phyloP scores from a whole-genome alignment of 2,888 invertebrate species.

The Raillietiella orientalis region DNA sequence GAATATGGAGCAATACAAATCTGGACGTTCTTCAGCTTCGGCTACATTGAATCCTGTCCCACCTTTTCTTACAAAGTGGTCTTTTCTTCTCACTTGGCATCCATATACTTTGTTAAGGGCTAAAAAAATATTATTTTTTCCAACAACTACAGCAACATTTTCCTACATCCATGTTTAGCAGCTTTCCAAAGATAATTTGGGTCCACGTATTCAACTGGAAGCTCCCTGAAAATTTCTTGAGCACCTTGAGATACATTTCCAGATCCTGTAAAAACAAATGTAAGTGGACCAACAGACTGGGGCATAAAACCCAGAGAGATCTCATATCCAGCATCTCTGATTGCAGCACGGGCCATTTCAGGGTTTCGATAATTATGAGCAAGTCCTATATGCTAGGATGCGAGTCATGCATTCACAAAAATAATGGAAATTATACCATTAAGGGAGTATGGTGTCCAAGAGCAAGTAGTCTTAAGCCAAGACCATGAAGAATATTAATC shows the following conservation, averaged over 20 bases:
- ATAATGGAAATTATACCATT: slow-evolving; percentile 27
- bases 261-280: slow-evolving; percentile 90
- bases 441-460: slow-evolving; percentile 97
- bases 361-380: slow-evolving; percentile 96
- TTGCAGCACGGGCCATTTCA: slow-evolving; percentile 86
- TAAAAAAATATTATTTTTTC: slow-evolving; percentile 12
- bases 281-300: slow-evolving; percentile 80
- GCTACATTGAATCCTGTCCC: slow-evolving; percentile 68
- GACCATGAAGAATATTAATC: slow-evolving; percentile 89
- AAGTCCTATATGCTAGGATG: slow-evolving; percentile 57
- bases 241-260: slow-evolving; percentile 75
- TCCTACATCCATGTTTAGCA: slow-evolving; percentile 73
- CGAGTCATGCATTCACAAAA: not conserved
- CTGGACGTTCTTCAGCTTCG: slow-evolving; percentile 73
- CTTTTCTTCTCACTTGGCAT: slow-evolving; percentile 70
- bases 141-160: slow-evolving; percentile 1
- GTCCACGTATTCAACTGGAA: slow-evolving; percentile 90
- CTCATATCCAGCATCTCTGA: slow-evolving; percentile 96
- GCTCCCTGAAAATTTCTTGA: slow-evolving; percentile 48
- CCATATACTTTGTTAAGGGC: slow-evolving; percentile 82
- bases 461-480: slow-evolving; percentile 69
- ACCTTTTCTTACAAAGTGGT: slow-evolving; percentile 70
- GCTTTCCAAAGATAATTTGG: slow-evolving; percentile 82
- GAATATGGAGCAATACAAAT: slow-evolving; percentile 77
- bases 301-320: slow-evolving; percentile 87